phyloP scores from a whole-genome alignment of 1,140 invertebrate genomes.

The Heterodera carotae region DNA sequence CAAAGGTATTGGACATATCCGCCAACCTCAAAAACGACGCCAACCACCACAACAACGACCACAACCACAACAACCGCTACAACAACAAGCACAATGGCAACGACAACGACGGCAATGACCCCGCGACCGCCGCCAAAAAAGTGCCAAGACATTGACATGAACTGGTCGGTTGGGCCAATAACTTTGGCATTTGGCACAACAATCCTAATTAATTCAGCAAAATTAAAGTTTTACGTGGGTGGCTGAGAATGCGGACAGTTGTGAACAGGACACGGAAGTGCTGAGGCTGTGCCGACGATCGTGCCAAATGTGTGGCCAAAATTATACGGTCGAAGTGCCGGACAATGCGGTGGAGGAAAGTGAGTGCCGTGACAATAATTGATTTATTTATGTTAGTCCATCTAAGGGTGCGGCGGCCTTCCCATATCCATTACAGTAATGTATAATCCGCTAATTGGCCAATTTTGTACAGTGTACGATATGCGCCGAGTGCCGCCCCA shows the following conservation, averaged over 20 bases:
- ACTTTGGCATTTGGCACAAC: slow-evolving; percentile 9
- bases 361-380: slow-evolving; percentile 28
- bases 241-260: slow-evolving; percentile 49
- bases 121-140: slow-evolving; percentile 28
- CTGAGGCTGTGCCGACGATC: slow-evolving; percentile 48
- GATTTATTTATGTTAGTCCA: too few relatives aligned
- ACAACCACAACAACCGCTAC: slow-evolving; percentile 13
- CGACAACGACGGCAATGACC: slow-evolving; percentile 18
- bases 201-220: not conserved
- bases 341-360: slow-evolving; percentile 46
- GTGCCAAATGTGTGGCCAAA: slow-evolving; percentile 52
- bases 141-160: slow-evolving; percentile 56
- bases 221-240: slow-evolving; percentile 49
- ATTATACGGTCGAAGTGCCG: slow-evolving; percentile 20
- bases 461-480: slow-evolving; percentile 56
- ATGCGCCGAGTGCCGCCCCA: slow-evolving; percentile 47
- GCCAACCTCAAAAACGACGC: not conserved
- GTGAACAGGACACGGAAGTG: slow-evolving; percentile 51
- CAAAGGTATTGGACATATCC: slow-evolving; percentile 4
- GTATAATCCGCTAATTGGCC: not conserved
- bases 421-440: slow-evolving; percentile 16
- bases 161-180: slow-evolving; percentile 25
- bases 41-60: not conserved
- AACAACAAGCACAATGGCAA: slow-evolving; percentile 14
- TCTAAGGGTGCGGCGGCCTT: too few relatives aligned